A percentile compares a stretch with the other conserved stretches of the same genome.
Conservation (phyloP, 1,140 invertebrate species). For the Agraylea sexmaculata region DNA sequence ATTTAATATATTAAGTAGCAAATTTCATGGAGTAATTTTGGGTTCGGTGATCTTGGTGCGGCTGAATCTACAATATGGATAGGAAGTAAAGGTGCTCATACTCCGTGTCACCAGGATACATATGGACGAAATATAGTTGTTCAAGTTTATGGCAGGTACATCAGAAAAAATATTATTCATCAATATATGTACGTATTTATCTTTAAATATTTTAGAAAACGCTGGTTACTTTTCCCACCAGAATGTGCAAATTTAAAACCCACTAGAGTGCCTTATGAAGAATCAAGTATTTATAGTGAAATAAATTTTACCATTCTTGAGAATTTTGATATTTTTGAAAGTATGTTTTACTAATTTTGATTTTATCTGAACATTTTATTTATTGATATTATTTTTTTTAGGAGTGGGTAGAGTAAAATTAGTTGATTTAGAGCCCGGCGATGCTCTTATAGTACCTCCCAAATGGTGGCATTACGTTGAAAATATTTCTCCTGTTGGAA, state of each 20-base stretch:
- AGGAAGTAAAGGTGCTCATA: slow-evolving; percentile 76
- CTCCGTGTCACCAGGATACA: slow-evolving; percentile 87
- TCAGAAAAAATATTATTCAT: slow-evolving; percentile 10
- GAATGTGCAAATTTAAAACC: slow-evolving; percentile 57
- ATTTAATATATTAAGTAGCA: slow-evolving; percentile 33
- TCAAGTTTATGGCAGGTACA: slow-evolving; percentile 75
- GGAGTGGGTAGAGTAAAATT: slow-evolving; percentile 35
- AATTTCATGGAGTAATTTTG: slow-evolving; percentile 64
- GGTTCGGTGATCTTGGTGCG: slow-evolving; percentile 54
- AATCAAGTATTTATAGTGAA: slow-evolving; percentile 88
- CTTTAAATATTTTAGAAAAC: slow-evolving; percentile 56
- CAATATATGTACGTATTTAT: slow-evolving; percentile 7
- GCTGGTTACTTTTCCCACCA: slow-evolving; percentile 88
- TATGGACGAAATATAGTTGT: slow-evolving; percentile 89
- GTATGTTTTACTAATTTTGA: slow-evolving; percentile 21
- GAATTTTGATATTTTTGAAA: slow-evolving; percentile 30
- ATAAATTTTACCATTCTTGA: slow-evolving; percentile 63
- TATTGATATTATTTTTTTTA: slow-evolving; percentile 22
- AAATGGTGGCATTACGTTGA: slow-evolving; percentile 97
- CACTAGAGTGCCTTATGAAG: slow-evolving; percentile 89
- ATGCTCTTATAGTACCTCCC: slow-evolving; percentile 77
- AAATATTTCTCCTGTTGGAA: slow-evolving; percentile 54
- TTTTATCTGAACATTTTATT: slow-evolving; percentile 8
- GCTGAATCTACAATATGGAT: slow-evolving; percentile 80
- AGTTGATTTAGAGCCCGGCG: slow-evolving; percentile 63